Base-by-base conservation (phyloP, 2,797 vertebrate species). In the Serranus cabrilla region DNA sequence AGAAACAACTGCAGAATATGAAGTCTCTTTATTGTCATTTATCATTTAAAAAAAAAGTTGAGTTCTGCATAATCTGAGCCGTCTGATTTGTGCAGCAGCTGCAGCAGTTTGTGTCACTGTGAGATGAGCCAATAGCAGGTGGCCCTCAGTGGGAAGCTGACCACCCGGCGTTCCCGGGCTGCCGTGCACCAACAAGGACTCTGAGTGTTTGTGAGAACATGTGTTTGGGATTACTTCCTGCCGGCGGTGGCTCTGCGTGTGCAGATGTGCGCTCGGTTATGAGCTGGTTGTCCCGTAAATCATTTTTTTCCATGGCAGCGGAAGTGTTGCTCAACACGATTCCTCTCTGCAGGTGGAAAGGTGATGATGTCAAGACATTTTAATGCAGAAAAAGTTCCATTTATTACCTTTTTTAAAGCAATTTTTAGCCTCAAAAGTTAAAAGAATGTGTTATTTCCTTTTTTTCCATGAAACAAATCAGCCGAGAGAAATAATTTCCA, bases 61-160 rank as follows among this genome's bases (percentile, higher is more conserved):
- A 58, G 11, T 51, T 20, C 40, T 6, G 2, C 55, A 20, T 27
- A 0, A 62, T 60, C 39, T 20, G 20, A 59, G 14, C 55, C 65
- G 65, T 37, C 70, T 71, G 75, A 65, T 17, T 8, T 5, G 18
- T 42, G 57, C 57, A 67, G 50, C 87, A 90, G 91, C 89, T 91
- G 89, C 79, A 57, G 82, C 84, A 82, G 78, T 79, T n/a, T 80
- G 71, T 65, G 65, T 49, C 39, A 1, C 56, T 7, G 37, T 14
- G 68, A 75, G 83, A 83, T 83, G 66, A 72, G 75, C 68, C 80
- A 56, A 63, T 43, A 75, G 84, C 88, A 87, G 91, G 80, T 89
- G n/a, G 87, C 39, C 62, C 43, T 57, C 67, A 60, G 72, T 83
- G 80, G 84, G 88, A 89, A 82, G 67, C 2, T 25, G 72, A 77